Evolutionary conservation across 2,888 invertebrate genomes (phyloP).

Genomic region (Brachynemurus nebulosus): DNA sequence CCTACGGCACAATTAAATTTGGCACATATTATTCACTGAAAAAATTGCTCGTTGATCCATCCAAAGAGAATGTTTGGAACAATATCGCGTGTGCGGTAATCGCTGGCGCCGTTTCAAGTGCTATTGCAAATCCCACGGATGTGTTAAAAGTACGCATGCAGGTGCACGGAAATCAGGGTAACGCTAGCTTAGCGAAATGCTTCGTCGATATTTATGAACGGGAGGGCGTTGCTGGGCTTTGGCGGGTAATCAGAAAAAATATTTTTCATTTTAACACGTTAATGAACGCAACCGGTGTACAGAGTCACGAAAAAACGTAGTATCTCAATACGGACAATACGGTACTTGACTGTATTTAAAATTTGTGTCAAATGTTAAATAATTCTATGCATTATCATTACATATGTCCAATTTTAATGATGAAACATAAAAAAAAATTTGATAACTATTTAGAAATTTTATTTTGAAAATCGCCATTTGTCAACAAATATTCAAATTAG

Average conservation of each 20-base stretch:
- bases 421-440: too few species aligned
- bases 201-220: slow-evolving; percentile 67
- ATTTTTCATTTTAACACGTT: slow-evolving; percentile 5
- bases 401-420: too few species aligned
- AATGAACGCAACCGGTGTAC: too few species aligned
- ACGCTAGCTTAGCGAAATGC: slow-evolving; percentile 51
- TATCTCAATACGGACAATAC: too few species aligned
- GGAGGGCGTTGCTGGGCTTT: slow-evolving; percentile 76
- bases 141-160: slow-evolving; percentile 94
- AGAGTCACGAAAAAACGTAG: too few species aligned
- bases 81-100: slow-evolving; percentile 72
- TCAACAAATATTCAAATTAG: too few species aligned
- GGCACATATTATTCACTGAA: slow-evolving; percentile 90
- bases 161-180: slow-evolving; percentile 44
- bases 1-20: slow-evolving; percentile 93
- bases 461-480: too few species aligned
- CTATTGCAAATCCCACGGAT: slow-evolving; percentile 94
- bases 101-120: slow-evolving; percentile 81
- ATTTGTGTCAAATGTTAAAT: too few species aligned
- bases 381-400: too few species aligned
- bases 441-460: too few species aligned
- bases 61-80: slow-evolving; percentile 41
- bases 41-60: slow-evolving; percentile 44
- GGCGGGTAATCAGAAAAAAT: slow-evolving; percentile 46
- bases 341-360: too few species aligned